These are phyloP conservation scores for Caenorhabditis japonica DNA, from an alignment of 2,888 invertebrate species.

Conservation along the genomic window DNA sequence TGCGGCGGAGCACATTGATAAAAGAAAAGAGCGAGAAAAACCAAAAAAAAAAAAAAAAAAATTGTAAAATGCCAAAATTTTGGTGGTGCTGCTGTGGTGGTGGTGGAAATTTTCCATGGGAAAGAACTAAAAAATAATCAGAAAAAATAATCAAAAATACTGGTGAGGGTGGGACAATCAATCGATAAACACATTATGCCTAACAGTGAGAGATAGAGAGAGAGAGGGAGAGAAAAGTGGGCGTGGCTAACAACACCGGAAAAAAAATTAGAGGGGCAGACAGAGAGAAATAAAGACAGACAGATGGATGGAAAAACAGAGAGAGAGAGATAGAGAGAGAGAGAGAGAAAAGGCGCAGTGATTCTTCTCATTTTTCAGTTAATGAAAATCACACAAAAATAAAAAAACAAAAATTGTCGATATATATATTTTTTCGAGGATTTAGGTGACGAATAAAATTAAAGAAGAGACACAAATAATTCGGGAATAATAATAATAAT, in stretches of 20 bases:
- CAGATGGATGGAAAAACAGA: not conserved
- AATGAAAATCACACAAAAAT: constrained; percentile 3
- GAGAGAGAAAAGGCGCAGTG: constrained; percentile 4
- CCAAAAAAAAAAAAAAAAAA: too few species aligned
- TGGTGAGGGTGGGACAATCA: too few species aligned
- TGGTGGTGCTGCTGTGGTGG: too few species aligned
- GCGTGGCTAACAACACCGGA: not conserved
- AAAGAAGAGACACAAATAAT: not conserved
- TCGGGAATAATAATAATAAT: not conserved
- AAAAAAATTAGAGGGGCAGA: constrained; percentile 1
- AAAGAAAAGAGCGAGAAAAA: too few species aligned
- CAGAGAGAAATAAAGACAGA: not conserved
- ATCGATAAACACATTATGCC: too few species aligned
- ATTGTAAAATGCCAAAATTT: too few species aligned
- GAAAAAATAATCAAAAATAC: too few species aligned
- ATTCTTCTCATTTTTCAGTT: too few species aligned
- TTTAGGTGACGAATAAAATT: too few species aligned
- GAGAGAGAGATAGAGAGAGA: constrained; percentile 15
- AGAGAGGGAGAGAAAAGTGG: not conserved
- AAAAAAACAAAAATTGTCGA: constrained; percentile 12
- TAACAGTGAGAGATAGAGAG: not conserved
- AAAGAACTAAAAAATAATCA: not conserved
- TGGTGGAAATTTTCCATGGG: constrained; percentile 5
- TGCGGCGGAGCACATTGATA: too few species aligned
- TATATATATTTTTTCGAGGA: too few species aligned